Conservation (phyloP, 2,797 vertebrate genomes). For the Esox lucius region DNA sequence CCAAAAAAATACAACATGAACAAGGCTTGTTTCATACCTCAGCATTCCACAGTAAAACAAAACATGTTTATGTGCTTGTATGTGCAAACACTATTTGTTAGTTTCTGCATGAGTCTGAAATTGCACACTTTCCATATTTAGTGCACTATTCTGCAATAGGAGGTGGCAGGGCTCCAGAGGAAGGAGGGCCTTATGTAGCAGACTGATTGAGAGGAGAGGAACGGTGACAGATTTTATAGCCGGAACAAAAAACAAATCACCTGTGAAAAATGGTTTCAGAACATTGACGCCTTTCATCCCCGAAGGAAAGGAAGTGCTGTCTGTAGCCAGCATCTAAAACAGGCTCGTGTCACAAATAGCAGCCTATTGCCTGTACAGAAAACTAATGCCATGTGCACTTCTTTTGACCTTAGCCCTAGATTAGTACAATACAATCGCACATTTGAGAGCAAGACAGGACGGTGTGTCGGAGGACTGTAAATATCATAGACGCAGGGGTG, state of each 20-base stretch:
- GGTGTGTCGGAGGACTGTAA: no score
- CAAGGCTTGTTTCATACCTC: neutral
- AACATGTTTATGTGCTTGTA: neutral
- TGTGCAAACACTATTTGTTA: neutral
- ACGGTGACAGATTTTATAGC: neutral
- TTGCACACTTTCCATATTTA: neutral
- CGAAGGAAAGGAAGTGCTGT: neutral
- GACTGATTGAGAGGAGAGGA: neutral
- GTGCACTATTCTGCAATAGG: neutral
- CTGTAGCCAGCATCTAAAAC: neutral
- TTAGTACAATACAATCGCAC: no score
- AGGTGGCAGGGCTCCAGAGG: neutral
- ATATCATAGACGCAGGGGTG: no score
- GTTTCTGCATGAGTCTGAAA: neutral
- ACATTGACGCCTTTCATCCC: neutral
- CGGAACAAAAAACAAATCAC: neutral
- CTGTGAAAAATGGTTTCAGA: neutral
- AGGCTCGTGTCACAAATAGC: no score
- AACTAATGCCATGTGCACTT: no score
- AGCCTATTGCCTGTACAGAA: no score
- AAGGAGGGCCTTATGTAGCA: neutral
- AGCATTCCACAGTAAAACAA: no score
- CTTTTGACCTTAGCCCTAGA: no score
- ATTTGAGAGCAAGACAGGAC: no score
- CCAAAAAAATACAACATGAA: conserved; percentile 53